Base-by-base conservation (phyloP, 2,888 invertebrate species). In the Drosophila borealis region DNA sequence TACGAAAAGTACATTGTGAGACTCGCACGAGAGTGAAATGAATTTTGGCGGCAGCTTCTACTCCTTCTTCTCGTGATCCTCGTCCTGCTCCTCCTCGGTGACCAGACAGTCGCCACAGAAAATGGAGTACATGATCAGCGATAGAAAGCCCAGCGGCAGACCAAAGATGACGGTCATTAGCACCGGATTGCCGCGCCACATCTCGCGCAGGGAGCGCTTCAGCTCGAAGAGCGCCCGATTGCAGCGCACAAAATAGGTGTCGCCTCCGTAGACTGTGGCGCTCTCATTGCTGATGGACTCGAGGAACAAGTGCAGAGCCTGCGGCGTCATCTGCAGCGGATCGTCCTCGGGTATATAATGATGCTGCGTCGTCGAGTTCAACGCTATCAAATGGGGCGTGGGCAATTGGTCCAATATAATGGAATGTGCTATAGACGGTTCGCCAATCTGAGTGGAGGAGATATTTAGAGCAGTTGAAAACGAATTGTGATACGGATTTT, bases 101-200 rank as follows among this genome's bases (percentile, higher is more conserved):
- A 98, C 98, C 76, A 98, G 93, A 87, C 99, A 97, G 91, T 99
- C 99, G 56, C 98, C 96, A 91, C 99, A 99, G 93, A 98, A 99
- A 72, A 98, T 96, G 2, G 98, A 98, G 92, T 99, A 99, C 91
- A 98, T 95, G 85, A 99, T 98, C 19, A 99, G 94, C 21, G 97
- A 96, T 19, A 99, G 94, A 91, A 99, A 98, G 37, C 98, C 97
- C 45, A 98, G 93, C 0, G 99, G 99, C 67, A 99, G 94, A 1
- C 99, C 98, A 92, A 99, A 98, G 55, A 99, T 94, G 4, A 99
- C 95, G 34, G 97, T 94, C 4, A 98, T 98, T 69, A 99, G 93
- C 70, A 99, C 97, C 0, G 99, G 98, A 93, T 98, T 98, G 10
- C 97, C 98, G 74, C 93, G 94, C 97, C 98, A 98, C 97, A 98